Evolutionary conservation across 37 sponge, comb jelly and placozoan species (phyloP).

Genomic region (Diacarnus erythraeanus): DNA sequence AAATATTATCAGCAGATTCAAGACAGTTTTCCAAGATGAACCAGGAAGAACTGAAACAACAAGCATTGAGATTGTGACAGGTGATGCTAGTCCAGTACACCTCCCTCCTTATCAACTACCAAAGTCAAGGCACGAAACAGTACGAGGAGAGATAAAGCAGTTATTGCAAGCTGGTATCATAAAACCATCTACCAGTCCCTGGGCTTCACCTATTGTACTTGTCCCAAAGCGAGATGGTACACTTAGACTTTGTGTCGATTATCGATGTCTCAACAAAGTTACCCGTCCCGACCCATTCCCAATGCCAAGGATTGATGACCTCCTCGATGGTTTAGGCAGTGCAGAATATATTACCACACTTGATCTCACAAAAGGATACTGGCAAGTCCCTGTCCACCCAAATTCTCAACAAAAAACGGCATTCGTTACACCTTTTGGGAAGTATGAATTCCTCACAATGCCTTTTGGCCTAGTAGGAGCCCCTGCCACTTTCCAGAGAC

Average conservation of each 20-base stretch:
- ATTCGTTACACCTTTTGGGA: neutral
- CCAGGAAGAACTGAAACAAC: constrained; percentile 7
- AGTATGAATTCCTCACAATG: neutral
- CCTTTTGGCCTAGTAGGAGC: neutral
- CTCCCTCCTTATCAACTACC: constrained; percentile 28
- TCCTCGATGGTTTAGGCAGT: constrained; percentile 23
- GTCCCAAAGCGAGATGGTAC: constrained; percentile 41
- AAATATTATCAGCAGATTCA: neutral
- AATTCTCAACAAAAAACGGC: neutral
- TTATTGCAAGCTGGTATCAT: constrained; percentile 41
- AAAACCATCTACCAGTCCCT: constrained; percentile 8
- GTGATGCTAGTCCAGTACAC: constrained; percentile 24
- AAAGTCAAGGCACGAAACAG: constrained; percentile 2
- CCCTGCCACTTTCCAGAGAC: neutral
- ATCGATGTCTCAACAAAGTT: neutral
- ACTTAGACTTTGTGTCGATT: constrained; percentile 12
- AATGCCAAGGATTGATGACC: constrained; percentile 34
- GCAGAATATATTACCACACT: constrained; percentile 41
- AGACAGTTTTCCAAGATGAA: neutral
- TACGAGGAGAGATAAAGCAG: constrained; percentile 10
- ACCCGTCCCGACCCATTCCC: constrained; percentile 29
- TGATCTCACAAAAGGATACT: constrained; percentile 36
- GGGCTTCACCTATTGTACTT: constrained; percentile 38
- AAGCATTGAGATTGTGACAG: constrained; percentile 9
- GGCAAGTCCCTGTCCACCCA: constrained; percentile 47